Evolutionary conservation across 2,888 invertebrate genomes (phyloP), one percentile per base, ranked within the genome.

Genomic region (Hyposoter didymator): DNA sequence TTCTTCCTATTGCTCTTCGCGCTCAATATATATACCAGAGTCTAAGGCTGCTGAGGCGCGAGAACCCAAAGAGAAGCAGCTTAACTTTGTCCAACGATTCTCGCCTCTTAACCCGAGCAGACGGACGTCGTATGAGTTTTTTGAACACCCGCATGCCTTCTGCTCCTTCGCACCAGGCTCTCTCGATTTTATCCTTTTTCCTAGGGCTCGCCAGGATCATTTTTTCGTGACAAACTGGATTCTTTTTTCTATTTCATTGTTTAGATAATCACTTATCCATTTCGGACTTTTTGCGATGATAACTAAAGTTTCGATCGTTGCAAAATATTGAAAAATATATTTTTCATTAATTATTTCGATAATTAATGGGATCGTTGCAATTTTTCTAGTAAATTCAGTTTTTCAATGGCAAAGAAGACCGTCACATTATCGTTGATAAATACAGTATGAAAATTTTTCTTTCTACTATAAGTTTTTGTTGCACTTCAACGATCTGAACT

Each of bases 121-220:
- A 59, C 49, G 69, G 70, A 64, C 59, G 67, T 39, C 39, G 39
- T 39, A 47, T 59, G 47, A 75, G 75, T 75, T 75, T 70, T 32
- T 47, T 22, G 67, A 22, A 32, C 72, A 39, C 35, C 28, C 52
- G 73, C 74, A 69, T 74, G 45, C 67, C 74, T 67, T 66, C 55
- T 81, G 74, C 67, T 43, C 22, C 45, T 70, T 32, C 49, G 5
- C 19, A 22, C 17, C 47, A 39, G 39, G 39, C 39, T 1, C 7
- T 7, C 1, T 12, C 22, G 10, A 7, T 55, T 39, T n/a, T 49
- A 35, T 35, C 4, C 19, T 8, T n/a, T 6, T 2, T 39, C 47
- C 39, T n/a, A 22, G 6, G 39, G 12, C 45, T 28, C 39, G 39
- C 1, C 39, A 39, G 39, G 14, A 35, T 52, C n/a, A 45, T 47